Conservation (phyloP, 2,113 vertebrate genomes). For the Podarcis muralis region DNA sequence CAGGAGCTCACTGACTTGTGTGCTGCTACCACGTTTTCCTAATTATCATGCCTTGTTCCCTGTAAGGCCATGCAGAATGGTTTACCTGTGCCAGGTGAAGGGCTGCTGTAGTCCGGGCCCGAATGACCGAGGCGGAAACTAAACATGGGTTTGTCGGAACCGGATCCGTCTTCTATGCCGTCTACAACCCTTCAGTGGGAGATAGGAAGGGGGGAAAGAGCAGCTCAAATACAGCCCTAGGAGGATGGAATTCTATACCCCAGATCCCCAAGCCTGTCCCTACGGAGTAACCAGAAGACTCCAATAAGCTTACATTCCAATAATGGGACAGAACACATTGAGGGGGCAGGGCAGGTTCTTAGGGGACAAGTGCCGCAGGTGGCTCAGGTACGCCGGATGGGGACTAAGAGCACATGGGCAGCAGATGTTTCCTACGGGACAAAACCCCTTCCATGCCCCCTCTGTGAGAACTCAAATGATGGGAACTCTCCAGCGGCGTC, state of each 20-base stretch:
- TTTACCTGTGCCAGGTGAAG: slow-evolving; percentile 70
- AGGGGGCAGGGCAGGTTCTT: too few species aligned
- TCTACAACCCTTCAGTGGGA: slow-evolving; percentile 67
- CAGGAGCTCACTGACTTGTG: background rate
- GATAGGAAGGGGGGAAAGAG: background rate
- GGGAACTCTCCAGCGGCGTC: background rate
- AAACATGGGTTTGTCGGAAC: slow-evolving; percentile 65
- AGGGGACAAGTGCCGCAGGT: background rate
- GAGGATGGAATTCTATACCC: too few species aligned
- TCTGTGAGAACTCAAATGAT: too few species aligned
- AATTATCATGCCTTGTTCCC: too few species aligned
- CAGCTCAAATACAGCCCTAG: background rate
- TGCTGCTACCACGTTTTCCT: background rate
- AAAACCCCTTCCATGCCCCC: too few species aligned
- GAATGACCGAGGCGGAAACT: slow-evolving; percentile 63
- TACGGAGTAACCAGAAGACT: background rate
- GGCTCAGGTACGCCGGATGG: too few species aligned
- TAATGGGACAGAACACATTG: background rate
- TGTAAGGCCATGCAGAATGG: too few species aligned
- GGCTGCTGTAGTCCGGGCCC: slow-evolving; percentile 63
- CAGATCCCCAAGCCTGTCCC: background rate
- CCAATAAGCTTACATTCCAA: too few species aligned
- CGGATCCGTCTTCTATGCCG: slow-evolving; percentile 71
- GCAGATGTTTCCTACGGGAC: too few species aligned
- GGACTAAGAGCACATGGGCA: background rate